These are phyloP conservation scores for Graphium colonna DNA, from an alignment of 2,888 invertebrate species.

Conservation along the genomic window DNA sequence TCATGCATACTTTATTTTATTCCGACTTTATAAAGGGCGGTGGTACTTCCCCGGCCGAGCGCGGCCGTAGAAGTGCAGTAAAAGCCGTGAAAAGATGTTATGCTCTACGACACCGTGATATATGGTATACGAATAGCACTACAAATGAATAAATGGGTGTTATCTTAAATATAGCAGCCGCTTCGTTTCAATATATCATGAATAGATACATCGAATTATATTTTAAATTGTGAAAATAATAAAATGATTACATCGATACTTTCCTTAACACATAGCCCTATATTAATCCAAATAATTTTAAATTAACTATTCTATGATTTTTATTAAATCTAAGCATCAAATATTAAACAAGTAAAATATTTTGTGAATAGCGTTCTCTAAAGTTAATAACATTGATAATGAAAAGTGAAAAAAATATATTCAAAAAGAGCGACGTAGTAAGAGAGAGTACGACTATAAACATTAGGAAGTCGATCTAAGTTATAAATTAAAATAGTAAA, in stretches of 20 bases:
- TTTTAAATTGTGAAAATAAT: background rate
- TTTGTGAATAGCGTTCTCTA: background rate
- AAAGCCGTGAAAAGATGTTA: too few species aligned
- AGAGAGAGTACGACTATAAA: background rate
- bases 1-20: too few species aligned
- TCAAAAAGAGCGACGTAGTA: slow-evolving; percentile 9
- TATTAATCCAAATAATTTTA: background rate
- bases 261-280: background rate
- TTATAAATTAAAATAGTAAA: slow-evolving; percentile 30
- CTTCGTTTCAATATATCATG: too few species aligned
- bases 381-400: background rate
- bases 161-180: too few species aligned
- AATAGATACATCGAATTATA: too few species aligned
- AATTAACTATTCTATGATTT: background rate
- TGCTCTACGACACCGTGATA: too few species aligned
- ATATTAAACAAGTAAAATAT: background rate
- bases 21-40: too few species aligned
- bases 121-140: too few species aligned
- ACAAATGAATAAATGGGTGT: too few species aligned
- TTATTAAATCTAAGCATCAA: background rate
- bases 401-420: background rate
- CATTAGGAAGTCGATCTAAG: slow-evolving; percentile 3
- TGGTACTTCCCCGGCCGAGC: too few species aligned
- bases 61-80: too few species aligned
- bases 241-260: background rate